Evolutionary conservation across 2,888 invertebrate genomes (phyloP).

Genomic region (Drymonia ruficornis): DNA sequence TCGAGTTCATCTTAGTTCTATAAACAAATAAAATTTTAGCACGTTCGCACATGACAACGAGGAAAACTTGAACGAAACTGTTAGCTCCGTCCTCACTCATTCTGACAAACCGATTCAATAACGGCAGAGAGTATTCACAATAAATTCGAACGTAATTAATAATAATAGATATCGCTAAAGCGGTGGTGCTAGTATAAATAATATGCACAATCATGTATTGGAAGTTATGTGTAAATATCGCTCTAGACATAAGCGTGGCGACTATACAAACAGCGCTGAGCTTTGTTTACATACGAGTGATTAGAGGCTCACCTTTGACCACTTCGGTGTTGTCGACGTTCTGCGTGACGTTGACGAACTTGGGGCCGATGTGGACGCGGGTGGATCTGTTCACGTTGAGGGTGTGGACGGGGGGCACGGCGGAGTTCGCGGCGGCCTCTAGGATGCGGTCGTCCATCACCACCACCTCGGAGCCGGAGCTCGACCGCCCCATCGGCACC

Average conservation of each 20-base stretch:
- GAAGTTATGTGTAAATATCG: slow-evolving; percentile 25
- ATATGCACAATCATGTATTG: slow-evolving; percentile 32
- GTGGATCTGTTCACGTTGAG: slow-evolving; percentile 65
- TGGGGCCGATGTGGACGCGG: slow-evolving; percentile 69
- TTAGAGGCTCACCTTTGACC: slow-evolving; percentile 66
- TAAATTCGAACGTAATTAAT: background rate
- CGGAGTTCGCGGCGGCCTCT: slow-evolving; percentile 40
- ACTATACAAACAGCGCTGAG: slow-evolving; percentile 16
- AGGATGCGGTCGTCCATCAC: slow-evolving; percentile 47
- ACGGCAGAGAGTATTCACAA: background rate
- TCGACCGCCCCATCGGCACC: slow-evolving; percentile 38
- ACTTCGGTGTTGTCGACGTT: slow-evolving; percentile 70
- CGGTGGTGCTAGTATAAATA: slow-evolving; percentile 12
- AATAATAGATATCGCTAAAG: slow-evolving; percentile 21
- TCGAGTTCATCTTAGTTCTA: slow-evolving; percentile 15
- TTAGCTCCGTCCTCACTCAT: slow-evolving; percentile 29
- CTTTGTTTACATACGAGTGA: slow-evolving; percentile 27
- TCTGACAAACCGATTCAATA: slow-evolving; percentile 6
- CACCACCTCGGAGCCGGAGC: slow-evolving; percentile 53
- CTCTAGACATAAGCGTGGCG: slow-evolving; percentile 21
- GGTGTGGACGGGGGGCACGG: slow-evolving; percentile 50
- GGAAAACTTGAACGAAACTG: slow-evolving; percentile 32
- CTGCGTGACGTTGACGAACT: slow-evolving; percentile 69
- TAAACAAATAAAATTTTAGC: slow-evolving; percentile 14
- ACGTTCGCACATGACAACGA: slow-evolving; percentile 10